Conservation (phyloP, 2,888 invertebrate species). For the Ichneumon xanthorius region DNA sequence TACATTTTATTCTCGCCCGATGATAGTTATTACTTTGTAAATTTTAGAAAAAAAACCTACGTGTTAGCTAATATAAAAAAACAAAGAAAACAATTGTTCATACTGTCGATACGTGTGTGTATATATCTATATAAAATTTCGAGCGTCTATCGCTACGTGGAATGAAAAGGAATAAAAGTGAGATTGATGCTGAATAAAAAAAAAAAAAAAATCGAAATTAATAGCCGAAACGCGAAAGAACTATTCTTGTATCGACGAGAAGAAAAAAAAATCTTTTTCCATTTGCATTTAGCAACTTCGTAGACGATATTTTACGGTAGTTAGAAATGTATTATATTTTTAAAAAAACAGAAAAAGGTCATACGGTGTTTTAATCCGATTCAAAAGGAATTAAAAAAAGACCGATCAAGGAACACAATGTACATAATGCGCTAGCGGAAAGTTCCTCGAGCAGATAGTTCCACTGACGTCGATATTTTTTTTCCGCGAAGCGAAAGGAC, state of each 20-base stretch:
- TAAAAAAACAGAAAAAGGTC: not conserved
- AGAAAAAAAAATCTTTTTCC: constrained; percentile 49
- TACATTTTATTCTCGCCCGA: constrained; percentile 53
- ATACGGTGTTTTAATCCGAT: constrained; percentile 32
- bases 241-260: constrained; percentile 62
- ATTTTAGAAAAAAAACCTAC: constrained; percentile 29
- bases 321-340: constrained; percentile 35
- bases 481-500: not conserved
- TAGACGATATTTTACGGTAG: constrained; percentile 59
- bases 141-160: constrained; percentile 31
- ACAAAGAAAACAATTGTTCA: constrained; percentile 51
- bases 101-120: constrained; percentile 49
- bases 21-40: constrained; percentile 49
- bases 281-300: constrained; percentile 62
- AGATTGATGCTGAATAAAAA: not conserved
- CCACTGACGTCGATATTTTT: constrained; percentile 28
- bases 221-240: constrained; percentile 27
- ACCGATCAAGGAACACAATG: constrained; percentile 40
- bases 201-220: constrained; percentile 29
- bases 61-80: constrained; percentile 25
- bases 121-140: constrained; percentile 50
- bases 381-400: constrained; percentile 24
- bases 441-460: constrained; percentile 39
- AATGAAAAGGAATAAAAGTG: constrained; percentile 20
- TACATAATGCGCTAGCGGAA: constrained; percentile 53